Percentiles rank a stretch among this genome's conserved stretches.
Conservation (phyloP, 2,797 vertebrate species). For the Danio tinwini region DNA sequence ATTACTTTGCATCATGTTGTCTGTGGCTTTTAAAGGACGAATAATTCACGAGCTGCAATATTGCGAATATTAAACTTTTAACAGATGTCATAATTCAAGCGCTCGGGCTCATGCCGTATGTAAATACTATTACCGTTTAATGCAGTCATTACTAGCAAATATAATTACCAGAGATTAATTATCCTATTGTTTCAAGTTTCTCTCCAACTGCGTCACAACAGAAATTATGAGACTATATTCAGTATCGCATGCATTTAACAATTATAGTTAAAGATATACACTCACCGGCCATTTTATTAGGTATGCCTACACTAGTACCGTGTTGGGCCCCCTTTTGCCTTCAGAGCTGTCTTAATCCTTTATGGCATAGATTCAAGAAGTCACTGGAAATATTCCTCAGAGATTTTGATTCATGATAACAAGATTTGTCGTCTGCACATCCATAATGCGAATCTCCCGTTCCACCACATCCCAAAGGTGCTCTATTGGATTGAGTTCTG, state of each 20-base stretch:
- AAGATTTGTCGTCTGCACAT: no score
- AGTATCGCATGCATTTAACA: background rate
- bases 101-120: background rate
- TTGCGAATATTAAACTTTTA: constrained; percentile 35
- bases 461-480: no score
- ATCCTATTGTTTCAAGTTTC: constrained; percentile 8
- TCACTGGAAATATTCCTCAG: no score
- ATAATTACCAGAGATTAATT: constrained; percentile 35
- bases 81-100: constrained; percentile 37
- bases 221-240: background rate
- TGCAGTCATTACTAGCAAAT: constrained; percentile 30
- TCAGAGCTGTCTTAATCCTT: no score
- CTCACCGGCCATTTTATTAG: no score
- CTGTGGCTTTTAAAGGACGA: background rate
- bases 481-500: no score
- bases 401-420: no score
- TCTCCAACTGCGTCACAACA: background rate
- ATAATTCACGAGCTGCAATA: constrained; percentile 16
- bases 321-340: no score
- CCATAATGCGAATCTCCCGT: no score
- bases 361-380: no score
- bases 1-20: constrained; percentile 21
- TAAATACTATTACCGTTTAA: constrained; percentile 32
- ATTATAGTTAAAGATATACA: no score
- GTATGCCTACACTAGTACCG: no score